Evolutionary conservation across 2,888 invertebrate genomes (phyloP).

Genomic region (Crocallis elinguaria): DNA sequence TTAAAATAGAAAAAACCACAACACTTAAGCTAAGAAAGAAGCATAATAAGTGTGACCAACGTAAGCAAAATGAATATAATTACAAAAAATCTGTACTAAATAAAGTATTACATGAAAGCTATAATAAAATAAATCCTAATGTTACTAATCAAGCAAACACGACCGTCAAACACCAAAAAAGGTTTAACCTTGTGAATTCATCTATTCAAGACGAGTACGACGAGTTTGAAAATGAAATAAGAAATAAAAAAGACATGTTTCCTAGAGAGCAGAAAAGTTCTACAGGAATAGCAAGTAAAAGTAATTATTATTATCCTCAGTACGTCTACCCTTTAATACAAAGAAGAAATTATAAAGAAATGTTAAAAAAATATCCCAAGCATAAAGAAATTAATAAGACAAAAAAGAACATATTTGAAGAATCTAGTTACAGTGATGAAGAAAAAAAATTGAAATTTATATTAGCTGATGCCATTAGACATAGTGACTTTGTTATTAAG

Average conservation of each 20-base stretch:
- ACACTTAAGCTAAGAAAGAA: background rate
- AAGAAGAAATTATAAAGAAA: background rate
- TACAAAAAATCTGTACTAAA: background rate
- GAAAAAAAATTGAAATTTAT: background rate
- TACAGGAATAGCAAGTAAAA: background rate
- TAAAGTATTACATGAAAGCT: background rate
- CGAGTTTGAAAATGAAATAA: background rate
- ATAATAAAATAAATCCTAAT: background rate
- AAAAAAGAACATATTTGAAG: background rate
- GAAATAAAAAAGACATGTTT: background rate
- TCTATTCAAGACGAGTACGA: background rate
- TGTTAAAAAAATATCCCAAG: background rate
- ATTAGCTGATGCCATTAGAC: conserved; percentile 3
- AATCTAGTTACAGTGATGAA: background rate
- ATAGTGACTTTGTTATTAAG: background rate
- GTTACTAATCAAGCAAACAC: background rate
- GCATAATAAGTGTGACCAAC: background rate
- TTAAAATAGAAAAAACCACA: background rate
- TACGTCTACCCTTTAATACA: no score
- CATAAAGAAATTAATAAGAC: background rate
- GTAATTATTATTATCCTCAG: background rate
- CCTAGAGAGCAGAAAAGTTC: no score
- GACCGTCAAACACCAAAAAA: background rate
- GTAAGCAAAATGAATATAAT: background rate
- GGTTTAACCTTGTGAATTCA: background rate